Base-by-base conservation (phyloP, 2,888 invertebrate species). In the Corbicula japonica region DNA sequence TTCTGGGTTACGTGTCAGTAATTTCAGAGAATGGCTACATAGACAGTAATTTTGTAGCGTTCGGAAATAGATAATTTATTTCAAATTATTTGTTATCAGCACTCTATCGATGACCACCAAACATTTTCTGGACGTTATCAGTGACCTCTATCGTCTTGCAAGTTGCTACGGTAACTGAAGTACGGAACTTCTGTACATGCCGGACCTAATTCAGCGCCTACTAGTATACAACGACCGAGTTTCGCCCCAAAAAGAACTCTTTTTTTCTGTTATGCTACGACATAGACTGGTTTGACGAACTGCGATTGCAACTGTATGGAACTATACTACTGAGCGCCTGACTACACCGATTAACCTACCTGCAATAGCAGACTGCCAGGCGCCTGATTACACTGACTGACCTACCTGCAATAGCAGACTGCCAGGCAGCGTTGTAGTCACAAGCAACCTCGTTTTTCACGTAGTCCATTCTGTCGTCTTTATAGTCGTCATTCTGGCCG, bases 341-440 rank as follows among this genome's bases (percentile, higher is more conserved):
- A 15, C 8, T 41, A 41, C 15, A 38, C 41, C 15, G 10, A 38
- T 38, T 18, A 46, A 21, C 4, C 21, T 21, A 46, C 21, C 18
- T 41, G 8, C 18, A 41, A 15, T 12, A 8, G 15, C 10, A 12
- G 41, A 41, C 18, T 12, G 8, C 41, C 18, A 12, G 10, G 15
- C 8, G 15, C 41, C 41, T 8, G 8, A 8, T 35, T 8, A n/a
- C 34, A 44, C 12, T 26, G 44, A 35, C 0, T 18, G 26, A 58
- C 68, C 23, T 28, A 91, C 92, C 92, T 58, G 92, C 91, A 6
- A 90, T 78, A 28, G 88, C 89, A 0, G 86, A 84, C 79, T 91
- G 90, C 82, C 89, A 92, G 8, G 89, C 91, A 35, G 91, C 88
- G 69, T 92, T 92, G 73, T 90, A 92, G 75, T 90, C 90, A 61